Evolutionary conservation across 2,113 vertebrate species (phyloP), one percentile per base, ranked within the genome.

Genomic region (Semicossyphus pulcher): DNA sequence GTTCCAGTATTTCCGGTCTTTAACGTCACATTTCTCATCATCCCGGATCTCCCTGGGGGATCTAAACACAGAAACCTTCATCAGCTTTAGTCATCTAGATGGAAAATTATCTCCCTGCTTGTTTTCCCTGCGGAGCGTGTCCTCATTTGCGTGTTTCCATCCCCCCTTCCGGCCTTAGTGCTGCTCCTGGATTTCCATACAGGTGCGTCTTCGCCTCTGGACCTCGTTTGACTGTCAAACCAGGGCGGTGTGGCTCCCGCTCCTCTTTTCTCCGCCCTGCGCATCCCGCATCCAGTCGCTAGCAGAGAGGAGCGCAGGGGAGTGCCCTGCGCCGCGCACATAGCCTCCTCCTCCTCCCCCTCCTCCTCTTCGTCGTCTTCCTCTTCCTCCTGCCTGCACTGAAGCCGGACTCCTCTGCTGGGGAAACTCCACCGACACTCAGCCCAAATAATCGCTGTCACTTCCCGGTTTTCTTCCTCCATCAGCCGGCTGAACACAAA

Each of bases 211-310:
- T 53, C 25, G 1, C 28, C 68, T 61, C 36, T 26, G 8, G 61
- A n/a, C 7, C 54, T 78, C 42, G 70, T 92, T 91, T 92, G 85
- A 67, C 84, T 71, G 83, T 74, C 82, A 92, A 91, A 92, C 4
- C 68, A 70, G 78, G 58, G 62, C 37, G 54, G 15, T 18, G 44
- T 44, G 18, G 41, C 41, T 44, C 18, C 41, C 3, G n/a, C n/a
- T n/a, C 59, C 41, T 9, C 29, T 9, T 49, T 1, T 14, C 83
- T 68, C 90, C 85, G 65, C 83, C 83, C 81, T 80, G 78, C 74
- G 73, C 81, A 59, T 80, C 86, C 57, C 52, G 34, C 79, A 79
- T 86, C 83, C 80, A 81, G 84, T 74, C 88, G 31, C 77, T 66
- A 64, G 7, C 57, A 14, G 52, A 62, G 72, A 63, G 70, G 61